Base-by-base conservation (phyloP, 1,140 invertebrate species). In the Pararge aegeria region DNA sequence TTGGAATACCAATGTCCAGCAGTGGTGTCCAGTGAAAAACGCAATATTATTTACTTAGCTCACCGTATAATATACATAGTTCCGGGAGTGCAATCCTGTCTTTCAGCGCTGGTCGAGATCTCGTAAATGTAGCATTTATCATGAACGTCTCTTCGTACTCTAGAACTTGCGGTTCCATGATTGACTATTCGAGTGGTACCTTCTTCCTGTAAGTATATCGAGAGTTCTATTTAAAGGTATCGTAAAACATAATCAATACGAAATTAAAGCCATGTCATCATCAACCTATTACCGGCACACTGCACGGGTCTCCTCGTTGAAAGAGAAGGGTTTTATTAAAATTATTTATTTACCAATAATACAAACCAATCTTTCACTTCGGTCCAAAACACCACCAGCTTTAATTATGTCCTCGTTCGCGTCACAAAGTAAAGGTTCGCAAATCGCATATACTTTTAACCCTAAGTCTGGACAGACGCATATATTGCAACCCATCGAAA, bases 391-490 rank as follows among this genome's bases (percentile, higher is more conserved):
- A 15, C 19, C 9, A 20, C 29, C n/a, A 6, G 16, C 3, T 9
- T 9, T 19, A 15, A 21, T 48, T n/a, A 1, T 18, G 13, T 38
- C 55, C 0, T 15, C 19, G 50, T 64, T 58, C n/a, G 72, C 63
- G 30, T 77, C 70, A 53, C 84, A 87, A 6, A 70, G 34, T 13
- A 69, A 56, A 6, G 55, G 44, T 2, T 80, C 77, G 40, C 86
- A 89, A 0, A 65, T 52, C 0, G 83, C 81, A 49, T 83, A 83
- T 9, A 65, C 66, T 53, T 73, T 85, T 13, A 89, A 61, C 0
- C 84, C 86, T 58, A 80, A 70, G 3, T 87, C 86, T 0, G 83
- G 75, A 61, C 86, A 89, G 0, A 80, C 52, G 54, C 86, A 89
- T 18, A 80, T 48, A 49, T 81, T 81, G 38, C 86, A 86, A 5